phyloP scores from a whole-genome alignment of 2,888 invertebrate genomes.

The Panzeria rudis region DNA sequence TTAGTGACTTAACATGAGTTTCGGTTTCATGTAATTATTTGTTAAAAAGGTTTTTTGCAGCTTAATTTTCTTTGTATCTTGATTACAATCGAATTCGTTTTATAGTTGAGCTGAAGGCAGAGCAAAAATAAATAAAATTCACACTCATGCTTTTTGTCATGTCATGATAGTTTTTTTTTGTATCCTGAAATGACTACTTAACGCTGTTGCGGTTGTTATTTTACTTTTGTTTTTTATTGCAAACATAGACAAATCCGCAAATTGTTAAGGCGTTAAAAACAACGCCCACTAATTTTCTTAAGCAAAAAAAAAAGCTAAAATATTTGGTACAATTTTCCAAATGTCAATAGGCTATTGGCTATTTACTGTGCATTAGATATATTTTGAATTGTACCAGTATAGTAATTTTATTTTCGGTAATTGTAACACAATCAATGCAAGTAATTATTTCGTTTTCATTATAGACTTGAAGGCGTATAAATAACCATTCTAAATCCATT shows the following conservation, averaged over 20 bases:
- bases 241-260: constrained; percentile 46
- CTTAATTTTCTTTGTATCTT: constrained; percentile 53
- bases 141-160: constrained; percentile 60
- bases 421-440: constrained; percentile 63
- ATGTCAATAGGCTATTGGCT: constrained; percentile 69
- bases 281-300: constrained; percentile 66
- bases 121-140: constrained; percentile 18
- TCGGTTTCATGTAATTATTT: constrained; percentile 53
- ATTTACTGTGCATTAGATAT: constrained; percentile 33
- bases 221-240: constrained; percentile 11
- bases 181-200: constrained; percentile 65
- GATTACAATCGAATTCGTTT: constrained; percentile 58
- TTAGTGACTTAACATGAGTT: constrained; percentile 53
- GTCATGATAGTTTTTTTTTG: constrained; percentile 35
- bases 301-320: constrained; percentile 35
- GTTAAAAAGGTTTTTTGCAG: constrained; percentile 29
- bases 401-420: constrained; percentile 45
- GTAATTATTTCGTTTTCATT: constrained; percentile 18
- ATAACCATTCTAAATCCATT: constrained; percentile 50
- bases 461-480: constrained; percentile 42
- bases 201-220: constrained; percentile 9
- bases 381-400: not conserved
- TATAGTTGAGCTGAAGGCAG: not conserved
- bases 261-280: constrained; percentile 70
- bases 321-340: constrained; percentile 57